Percentiles rank a stretch among this genome's conserved stretches.
Evolutionary conservation across 1,140 invertebrate species (phyloP).

Genomic region (Trinorchestia longiramus): DNA sequence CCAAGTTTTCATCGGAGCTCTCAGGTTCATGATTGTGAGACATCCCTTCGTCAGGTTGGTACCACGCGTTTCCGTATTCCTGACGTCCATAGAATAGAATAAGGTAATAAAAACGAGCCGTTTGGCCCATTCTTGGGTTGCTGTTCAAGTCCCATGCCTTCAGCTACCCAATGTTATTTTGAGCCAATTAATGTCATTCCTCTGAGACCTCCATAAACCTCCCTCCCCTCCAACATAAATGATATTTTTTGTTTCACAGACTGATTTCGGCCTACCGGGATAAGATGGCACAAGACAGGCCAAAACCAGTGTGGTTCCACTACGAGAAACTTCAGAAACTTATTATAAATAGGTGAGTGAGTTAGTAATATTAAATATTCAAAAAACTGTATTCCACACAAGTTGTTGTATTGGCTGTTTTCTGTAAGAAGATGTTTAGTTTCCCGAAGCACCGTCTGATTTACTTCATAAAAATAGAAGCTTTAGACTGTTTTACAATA

Average conservation of each 20-base stretch:
- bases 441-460: too few species aligned
- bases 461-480: too few species aligned
- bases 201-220: too few species aligned
- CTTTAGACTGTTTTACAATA: too few species aligned
- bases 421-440: not conserved
- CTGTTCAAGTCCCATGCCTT: too few species aligned
- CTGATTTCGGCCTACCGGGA: constrained; percentile 59
- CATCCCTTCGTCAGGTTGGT: constrained; percentile 60
- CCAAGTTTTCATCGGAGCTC: constrained; percentile 49
- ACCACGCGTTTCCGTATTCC: not conserved
- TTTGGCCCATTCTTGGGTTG: too few species aligned
- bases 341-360: constrained; percentile 58
- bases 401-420: not conserved
- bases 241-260: not conserved
- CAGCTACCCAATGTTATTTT: too few species aligned
- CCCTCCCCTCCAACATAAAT: too few species aligned
- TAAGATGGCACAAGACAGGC: constrained; percentile 50
- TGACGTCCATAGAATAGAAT: too few species aligned
- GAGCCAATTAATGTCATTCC: too few species aligned
- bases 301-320: constrained; percentile 50
- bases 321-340: constrained; percentile 55
- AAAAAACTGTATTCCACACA: not conserved
- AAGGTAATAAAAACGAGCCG: too few species aligned
- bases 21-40: constrained; percentile 61
- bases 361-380: not conserved